Evolutionary conservation across 2,113 vertebrate genomes (phyloP), one percentile per base, ranked within the genome.

Genomic region (Seriola aureovittata): DNA sequence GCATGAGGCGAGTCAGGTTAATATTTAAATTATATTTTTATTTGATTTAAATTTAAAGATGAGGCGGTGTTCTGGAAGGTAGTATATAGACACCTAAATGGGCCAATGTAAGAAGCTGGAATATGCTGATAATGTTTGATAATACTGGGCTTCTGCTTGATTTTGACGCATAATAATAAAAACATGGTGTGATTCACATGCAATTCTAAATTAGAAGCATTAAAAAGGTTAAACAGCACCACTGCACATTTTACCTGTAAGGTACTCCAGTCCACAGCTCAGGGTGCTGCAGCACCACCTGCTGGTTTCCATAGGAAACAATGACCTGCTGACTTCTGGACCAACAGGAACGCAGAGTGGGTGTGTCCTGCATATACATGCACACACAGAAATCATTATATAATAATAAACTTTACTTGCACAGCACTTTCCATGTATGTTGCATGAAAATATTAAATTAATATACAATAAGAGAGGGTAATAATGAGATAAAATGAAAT

Each of bases 311-410:
- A 40, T 96, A 96, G 36, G 93, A 95, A 59, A 96, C 57, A 11
- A 96, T 84, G 5, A 95, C 82, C 89, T 96, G 95, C 73, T 91
- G 92, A 55, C 89, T 81, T 68, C 57, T 66, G 63, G 81, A 78
- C 95, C 95, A 96, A 65, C 95, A 95, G 16, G 79, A 88, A 1
- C 65, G 70, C 71, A 96, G 79, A 1, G 93, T 92, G 8, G 95
- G 91, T 12, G n/a, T 73, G 4, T 92, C 91, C 95, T 96, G 75
- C 80, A 81, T 6, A 32, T 0, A 71, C 32, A 73, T 11, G 79
- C 38, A 32, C 16, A 44, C 14, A 17, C 4, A 48, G 14, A 4
- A 8, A 11, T 42, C 11, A 42, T 10, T 11, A 42, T 8, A 42
- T 11, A 42, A 42, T 42, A 11, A 42, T 42, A 11, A 7, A 42